Evolutionary conservation across 2,888 invertebrate species (phyloP), one percentile per base, ranked within the genome.

Genomic region (Eulithis prunata): DNA sequence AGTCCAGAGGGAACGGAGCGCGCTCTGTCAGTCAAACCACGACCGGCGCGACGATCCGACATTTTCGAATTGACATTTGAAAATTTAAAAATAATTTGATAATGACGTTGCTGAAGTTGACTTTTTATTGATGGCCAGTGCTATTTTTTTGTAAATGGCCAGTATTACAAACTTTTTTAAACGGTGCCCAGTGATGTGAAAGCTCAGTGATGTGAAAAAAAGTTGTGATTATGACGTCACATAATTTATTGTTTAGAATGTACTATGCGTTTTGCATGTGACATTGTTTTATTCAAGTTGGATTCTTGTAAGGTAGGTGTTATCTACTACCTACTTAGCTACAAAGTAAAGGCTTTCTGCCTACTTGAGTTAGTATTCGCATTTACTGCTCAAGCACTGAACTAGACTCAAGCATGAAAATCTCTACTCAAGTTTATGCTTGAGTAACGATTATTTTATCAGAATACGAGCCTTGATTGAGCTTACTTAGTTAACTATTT

Each of bases 251-350:
- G 54, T 49, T 75, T 73, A 76, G 73, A 75, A 85, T 82, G 84
- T 70, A 77, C 79, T 80, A 75, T 82, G 79, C 57, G 73, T 62
- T 68, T 72, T 72, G 66, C 21, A 59, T 68, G 57, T 71, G 65
- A 64, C 56, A 54, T 65, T 65, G 63, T 71, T 58, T 73, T 79
- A 71, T 14, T 66, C 73, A 43, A 78, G 78, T 83, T 79, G 87
- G 88, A 89, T 74, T 88, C 87, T 76, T 79, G 75, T 89, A 88
- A 89, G 89, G 89, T 88, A 85, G 68, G 45, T 64, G 8, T 60
- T 46, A 45, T 41, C 11, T 52, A 38, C 14, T 32, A 52, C 32
- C 28, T 11, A 32, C 32, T 12, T 5, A n/a, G 32, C n/a, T 32
- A 52, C 55, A 47, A 54, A 47, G 54, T 55, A 49, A 32, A 32